Evolutionary conservation across 2,888 invertebrate species (phyloP).

Genomic region (Eupithecia subumbrata): DNA sequence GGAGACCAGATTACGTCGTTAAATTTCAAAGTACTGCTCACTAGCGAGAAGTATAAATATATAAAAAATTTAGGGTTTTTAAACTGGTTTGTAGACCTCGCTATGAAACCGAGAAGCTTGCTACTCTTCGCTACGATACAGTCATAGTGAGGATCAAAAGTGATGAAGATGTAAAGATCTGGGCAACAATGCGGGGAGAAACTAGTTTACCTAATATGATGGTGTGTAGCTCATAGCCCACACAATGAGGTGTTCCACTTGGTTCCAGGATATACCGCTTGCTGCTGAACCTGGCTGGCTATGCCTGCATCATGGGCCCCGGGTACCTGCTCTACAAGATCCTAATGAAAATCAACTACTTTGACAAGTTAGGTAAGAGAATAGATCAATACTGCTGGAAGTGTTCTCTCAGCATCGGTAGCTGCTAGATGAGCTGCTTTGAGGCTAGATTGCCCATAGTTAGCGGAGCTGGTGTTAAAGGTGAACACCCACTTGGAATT

Average conservation of each 20-base stretch:
- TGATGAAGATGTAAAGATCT: too few species aligned
- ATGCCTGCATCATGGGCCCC: slow-evolving; percentile 94
- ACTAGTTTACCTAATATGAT: not conserved
- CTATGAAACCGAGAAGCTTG: too few species aligned
- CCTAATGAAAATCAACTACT: slow-evolving; percentile 89
- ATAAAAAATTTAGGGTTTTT: too few species aligned
- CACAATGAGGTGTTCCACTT: not conserved
- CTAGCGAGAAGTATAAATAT: too few species aligned
- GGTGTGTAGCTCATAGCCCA: not conserved
- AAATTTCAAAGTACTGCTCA: too few species aligned
- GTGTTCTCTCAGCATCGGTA: not conserved
- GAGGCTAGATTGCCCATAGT: too few species aligned
- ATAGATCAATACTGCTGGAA: not conserved
- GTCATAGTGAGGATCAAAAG: too few species aligned
- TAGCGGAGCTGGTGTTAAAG: not conserved
- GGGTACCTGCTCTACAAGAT: slow-evolving; percentile 93
- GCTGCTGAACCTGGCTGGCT: slow-evolving; percentile 92
- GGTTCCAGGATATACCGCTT: slow-evolving; percentile 88
- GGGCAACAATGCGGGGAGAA: too few species aligned
- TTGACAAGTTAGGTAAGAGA: slow-evolving; percentile 89
- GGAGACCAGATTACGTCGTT: too few species aligned
- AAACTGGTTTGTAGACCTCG: too few species aligned
- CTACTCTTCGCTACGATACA: too few species aligned
- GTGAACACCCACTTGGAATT: not conserved
- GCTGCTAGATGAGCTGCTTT: not conserved